phyloP scores from a whole-genome alignment of 2,113 vertebrate species.

The Heterochromis multidens region DNA sequence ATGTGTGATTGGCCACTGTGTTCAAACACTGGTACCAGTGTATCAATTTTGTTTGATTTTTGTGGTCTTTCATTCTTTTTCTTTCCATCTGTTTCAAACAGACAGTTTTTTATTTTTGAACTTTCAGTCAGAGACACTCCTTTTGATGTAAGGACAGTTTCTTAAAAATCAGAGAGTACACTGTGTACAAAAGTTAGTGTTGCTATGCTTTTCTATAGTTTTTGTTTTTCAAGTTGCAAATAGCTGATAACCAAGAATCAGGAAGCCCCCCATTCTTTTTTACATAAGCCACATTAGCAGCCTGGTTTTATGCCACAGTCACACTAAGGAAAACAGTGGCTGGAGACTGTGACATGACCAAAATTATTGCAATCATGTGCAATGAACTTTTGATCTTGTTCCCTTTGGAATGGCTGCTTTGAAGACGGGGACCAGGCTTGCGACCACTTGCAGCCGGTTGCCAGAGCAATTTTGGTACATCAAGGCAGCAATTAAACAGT shows the following conservation, averaged over 20 bases:
- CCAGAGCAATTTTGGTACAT: too few species aligned
- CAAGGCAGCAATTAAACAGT: too few species aligned
- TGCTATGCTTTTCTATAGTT: not conserved
- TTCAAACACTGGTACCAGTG: not conserved
- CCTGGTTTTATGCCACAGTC: not conserved
- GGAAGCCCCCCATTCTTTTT: too few species aligned
- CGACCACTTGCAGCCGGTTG: too few species aligned
- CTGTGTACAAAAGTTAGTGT: not conserved
- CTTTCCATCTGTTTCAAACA: not conserved
- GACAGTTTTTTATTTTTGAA: not conserved
- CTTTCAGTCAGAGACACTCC: not conserved
- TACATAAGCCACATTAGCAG: too few species aligned
- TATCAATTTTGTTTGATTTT: conserved; percentile 1
- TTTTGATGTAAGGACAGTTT: not conserved
- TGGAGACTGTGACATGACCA: too few species aligned
- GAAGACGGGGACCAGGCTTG: too few species aligned
- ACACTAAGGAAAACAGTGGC: too few species aligned
- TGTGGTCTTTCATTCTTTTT: not conserved
- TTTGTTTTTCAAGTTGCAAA: not conserved
- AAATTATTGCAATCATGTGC: too few species aligned
- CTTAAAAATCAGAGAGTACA: not conserved
- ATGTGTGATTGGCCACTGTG: conserved; percentile 18
- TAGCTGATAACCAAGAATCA: too few species aligned
- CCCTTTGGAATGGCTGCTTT: too few species aligned
- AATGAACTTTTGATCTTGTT: too few species aligned